Percentiles rank a stretch among this genome's conserved stretches.
Evolutionary conservation across 2,113 vertebrate species (phyloP).

Genomic region (Cinclus mexicanus): DNA sequence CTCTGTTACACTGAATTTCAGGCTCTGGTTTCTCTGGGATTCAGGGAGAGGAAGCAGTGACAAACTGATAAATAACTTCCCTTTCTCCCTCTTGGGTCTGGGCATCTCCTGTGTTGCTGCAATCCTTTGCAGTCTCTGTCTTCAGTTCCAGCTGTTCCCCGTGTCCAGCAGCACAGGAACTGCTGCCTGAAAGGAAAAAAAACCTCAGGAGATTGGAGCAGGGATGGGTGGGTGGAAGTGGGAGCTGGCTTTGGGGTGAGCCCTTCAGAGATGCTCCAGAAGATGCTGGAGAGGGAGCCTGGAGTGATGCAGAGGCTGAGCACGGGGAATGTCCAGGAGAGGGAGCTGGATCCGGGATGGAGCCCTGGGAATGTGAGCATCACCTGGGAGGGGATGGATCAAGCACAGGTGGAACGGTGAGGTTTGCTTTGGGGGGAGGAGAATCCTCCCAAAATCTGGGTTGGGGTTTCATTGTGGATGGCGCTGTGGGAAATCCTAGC

Average conservation of each 20-base stretch:
- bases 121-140: neutral
- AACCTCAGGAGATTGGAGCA: neutral
- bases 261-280: neutral
- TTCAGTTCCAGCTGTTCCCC: neutral
- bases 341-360: neutral
- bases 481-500: neutral
- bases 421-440: neutral
- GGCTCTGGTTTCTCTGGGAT: neutral
- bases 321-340: neutral
- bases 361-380: neutral
- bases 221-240: neutral
- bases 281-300: neutral
- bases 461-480: neutral
- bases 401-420: rapidly evolving
- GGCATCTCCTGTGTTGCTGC: neutral
- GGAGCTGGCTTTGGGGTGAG: neutral
- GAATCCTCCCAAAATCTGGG: neutral
- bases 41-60: neutral
- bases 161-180: neutral
- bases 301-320: neutral
- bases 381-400: neutral
- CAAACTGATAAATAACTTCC: neutral
- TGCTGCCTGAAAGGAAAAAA: neutral
- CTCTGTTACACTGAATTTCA: neutral
- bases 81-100: neutral